Conservation (phyloP, 1,140 invertebrate genomes). For the Drosophila aff. region DNA sequence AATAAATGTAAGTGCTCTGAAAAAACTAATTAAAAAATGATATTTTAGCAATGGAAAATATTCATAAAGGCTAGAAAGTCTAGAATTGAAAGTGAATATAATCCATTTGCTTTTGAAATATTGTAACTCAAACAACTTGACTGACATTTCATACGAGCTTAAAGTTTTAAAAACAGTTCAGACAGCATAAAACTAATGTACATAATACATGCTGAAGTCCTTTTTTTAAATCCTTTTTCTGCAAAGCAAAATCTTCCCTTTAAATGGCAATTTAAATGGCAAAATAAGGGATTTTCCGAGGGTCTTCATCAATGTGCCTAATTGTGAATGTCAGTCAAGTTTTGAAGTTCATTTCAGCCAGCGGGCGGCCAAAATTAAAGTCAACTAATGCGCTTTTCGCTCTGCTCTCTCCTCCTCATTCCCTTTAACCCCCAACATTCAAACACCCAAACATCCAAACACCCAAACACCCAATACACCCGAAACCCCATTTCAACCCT, state of each 20-base stretch:
- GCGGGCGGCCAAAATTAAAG: conserved; percentile 67
- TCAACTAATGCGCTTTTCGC: conserved; percentile 72
- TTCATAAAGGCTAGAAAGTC: neutral
- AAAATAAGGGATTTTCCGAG: neutral
- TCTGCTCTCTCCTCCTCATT: conserved; percentile 15
- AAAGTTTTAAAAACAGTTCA: neutral
- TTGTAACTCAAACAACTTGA: neutral
- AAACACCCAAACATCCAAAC: neutral
- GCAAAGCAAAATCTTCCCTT: neutral
- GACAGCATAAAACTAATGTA: neutral
- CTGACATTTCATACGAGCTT: neutral
- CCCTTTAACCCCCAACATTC: neutral
- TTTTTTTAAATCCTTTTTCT: too few species aligned
- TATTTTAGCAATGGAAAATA: neutral
- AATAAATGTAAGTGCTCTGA: conserved; percentile 89
- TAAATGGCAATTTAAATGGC: neutral
- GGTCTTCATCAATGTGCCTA: conserved; percentile 56
- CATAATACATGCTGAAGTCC: neutral
- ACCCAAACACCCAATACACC: neutral
- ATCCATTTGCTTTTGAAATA: neutral
- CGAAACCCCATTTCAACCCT: conserved; percentile 24
- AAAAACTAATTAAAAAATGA: neutral
- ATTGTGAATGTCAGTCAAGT: conserved; percentile 65
- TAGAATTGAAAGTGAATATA: neutral
- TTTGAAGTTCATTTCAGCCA: conserved; percentile 57